phyloP scores from a whole-genome alignment of 1,140 invertebrate genomes.

The Microplitis mediator region DNA sequence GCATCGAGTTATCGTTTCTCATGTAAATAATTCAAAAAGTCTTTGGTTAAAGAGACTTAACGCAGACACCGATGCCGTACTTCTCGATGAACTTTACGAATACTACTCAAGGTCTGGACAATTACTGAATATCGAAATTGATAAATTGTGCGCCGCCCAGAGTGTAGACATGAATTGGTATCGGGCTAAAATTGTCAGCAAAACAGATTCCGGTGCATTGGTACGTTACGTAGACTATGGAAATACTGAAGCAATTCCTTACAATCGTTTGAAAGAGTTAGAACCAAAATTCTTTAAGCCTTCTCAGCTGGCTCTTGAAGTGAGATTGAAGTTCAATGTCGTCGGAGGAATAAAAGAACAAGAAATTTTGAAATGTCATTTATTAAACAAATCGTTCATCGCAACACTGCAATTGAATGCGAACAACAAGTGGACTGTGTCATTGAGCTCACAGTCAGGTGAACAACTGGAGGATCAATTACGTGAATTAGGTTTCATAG shows the following conservation, averaged over 20 bases:
- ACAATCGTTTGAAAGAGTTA: conserved; percentile 44
- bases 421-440: conserved; percentile 49
- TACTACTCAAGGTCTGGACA: conserved; percentile 64
- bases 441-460: conserved; percentile 39
- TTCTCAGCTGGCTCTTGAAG: conserved; percentile 63
- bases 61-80: conserved; percentile 49
- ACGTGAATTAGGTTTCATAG: conserved; percentile 21
- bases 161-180: conserved; percentile 68
- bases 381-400: conserved; percentile 39
- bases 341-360: conserved; percentile 48
- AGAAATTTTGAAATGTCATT: conserved; percentile 37
- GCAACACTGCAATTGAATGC: conserved; percentile 47
- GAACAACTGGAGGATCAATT: conserved; percentile 49
- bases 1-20: conserved; percentile 60
- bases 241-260: conserved; percentile 53
- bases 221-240: conserved; percentile 66
- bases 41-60: conserved; percentile 69
- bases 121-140: conserved; percentile 45
- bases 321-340: conserved; percentile 49
- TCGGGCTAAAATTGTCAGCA: conserved; percentile 43
- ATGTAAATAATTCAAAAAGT: conserved; percentile 60
- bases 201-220: conserved; percentile 24
- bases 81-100: conserved; percentile 64
- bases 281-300: conserved; percentile 64
- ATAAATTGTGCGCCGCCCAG: conserved; percentile 66